Evolutionary conservation across 2,113 vertebrate genomes (phyloP).

Genomic region (Casuarius casuarius): DNA sequence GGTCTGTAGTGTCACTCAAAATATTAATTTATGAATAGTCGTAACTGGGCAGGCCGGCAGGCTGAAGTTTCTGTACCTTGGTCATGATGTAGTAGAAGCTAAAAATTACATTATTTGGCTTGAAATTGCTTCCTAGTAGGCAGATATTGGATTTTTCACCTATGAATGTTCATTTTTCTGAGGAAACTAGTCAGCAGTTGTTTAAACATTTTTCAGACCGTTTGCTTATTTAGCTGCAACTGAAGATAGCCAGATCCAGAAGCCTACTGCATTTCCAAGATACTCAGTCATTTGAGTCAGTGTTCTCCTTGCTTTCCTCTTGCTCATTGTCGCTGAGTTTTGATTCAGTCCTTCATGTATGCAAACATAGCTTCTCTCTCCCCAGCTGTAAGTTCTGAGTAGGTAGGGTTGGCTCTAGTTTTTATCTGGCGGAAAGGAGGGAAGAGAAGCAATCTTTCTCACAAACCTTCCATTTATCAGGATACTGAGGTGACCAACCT

Average conservation of each 20-base stretch:
- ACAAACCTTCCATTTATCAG: background rate
- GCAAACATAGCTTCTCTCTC: background rate
- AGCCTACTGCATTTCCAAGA: background rate
- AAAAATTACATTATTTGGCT: background rate
- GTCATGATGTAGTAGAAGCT: background rate
- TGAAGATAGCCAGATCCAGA: background rate
- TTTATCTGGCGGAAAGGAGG: background rate
- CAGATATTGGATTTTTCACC: background rate
- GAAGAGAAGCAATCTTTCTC: background rate
- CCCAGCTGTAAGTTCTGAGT: background rate
- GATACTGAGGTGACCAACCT: background rate
- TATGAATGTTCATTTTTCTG: background rate
- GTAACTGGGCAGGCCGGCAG: background rate
- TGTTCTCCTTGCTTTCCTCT: background rate
- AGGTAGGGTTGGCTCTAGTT: background rate
- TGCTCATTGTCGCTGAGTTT: background rate
- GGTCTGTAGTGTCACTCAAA: background rate
- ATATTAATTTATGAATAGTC: background rate
- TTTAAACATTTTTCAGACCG: background rate
- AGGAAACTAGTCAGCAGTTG: background rate
- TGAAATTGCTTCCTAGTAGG: background rate
- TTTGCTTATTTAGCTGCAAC: background rate
- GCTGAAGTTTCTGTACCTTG: background rate
- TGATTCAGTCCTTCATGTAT: background rate
- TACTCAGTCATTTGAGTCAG: background rate